Evolutionary conservation across 1,140 invertebrate species (phyloP).

Genomic region (Drosophila elegans): DNA sequence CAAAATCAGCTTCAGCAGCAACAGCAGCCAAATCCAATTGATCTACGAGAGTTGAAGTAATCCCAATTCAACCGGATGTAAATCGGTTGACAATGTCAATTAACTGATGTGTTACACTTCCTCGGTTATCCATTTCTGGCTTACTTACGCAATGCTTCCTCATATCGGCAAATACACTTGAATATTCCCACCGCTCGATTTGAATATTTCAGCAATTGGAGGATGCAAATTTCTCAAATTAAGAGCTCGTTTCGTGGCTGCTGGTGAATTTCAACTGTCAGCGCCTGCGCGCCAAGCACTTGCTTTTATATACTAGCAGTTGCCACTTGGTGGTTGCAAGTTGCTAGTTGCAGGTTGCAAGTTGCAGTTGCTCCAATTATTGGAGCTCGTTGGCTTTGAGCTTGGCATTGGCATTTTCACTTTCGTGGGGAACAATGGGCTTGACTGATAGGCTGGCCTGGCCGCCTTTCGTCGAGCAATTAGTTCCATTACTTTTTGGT

Average conservation of each 20-base stretch:
- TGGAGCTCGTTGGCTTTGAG: slow-evolving; percentile 56
- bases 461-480: slow-evolving; percentile 76
- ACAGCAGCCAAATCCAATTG: slow-evolving; percentile 54
- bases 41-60: slow-evolving; percentile 40
- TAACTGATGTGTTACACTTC: slow-evolving; percentile 29
- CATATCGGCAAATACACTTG: slow-evolving; percentile 31
- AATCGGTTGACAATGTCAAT: slow-evolving; percentile 26
- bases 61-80: slow-evolving; percentile 29
- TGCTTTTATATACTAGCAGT: slow-evolving; percentile 70
- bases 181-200: slow-evolving; percentile 39
- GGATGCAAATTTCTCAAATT: slow-evolving; percentile 4
- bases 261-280: slow-evolving; percentile 57
- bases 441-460: slow-evolving; percentile 51
- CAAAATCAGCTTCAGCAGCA: slow-evolving; percentile 35
- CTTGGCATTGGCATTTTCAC: slow-evolving; percentile 78
- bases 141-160: slow-evolving; percentile 80
- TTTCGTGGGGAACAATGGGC: slow-evolving; percentile 59
- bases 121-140: slow-evolving; percentile 41
- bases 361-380: slow-evolving; percentile 70
- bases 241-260: slow-evolving; percentile 30
- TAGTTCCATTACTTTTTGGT: slow-evolving; percentile 78
- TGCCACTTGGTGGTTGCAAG: slow-evolving; percentile 25
- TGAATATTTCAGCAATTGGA: slow-evolving; percentile 29
- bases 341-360: slow-evolving; percentile 22
- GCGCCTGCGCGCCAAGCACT: slow-evolving; percentile 74